Evolutionary conservation across 35 echinoderm and acorn worm genomes (phyloP), one percentile per base, ranked within the genome.

Genomic region (Nesometra sesokonis): DNA sequence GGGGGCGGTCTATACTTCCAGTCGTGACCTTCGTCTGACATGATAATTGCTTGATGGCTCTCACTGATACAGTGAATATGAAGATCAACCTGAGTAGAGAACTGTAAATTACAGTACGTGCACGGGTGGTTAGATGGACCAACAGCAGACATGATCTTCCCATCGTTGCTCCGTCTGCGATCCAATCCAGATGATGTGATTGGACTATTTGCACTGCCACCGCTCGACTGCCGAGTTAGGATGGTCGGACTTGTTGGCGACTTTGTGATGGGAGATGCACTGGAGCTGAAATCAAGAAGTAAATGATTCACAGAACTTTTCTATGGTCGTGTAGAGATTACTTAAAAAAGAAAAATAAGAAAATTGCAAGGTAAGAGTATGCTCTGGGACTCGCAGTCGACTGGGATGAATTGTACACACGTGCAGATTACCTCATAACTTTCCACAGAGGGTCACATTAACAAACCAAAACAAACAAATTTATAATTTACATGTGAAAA

Each of bases 1-100:
- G 96, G 96, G 0, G 96, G 96, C 13, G 96, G 96, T 32, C 96
- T 31, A 77, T 92, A 89, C 57, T 93, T 99, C 96, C 96, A 99
- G 76, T 99, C 96, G 27, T 91, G 47, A 17, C 96, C 96, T 19
- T 99, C 93, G n/a, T 99, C 96, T 33, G 96, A 99, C 77, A 90
- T 94, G 57, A 99, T 99, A 47, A 99, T 94, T 33, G 92, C 87
- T 79, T 93, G 90, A 76, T 99, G 96, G 46, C 88, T 81, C 37
- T 94, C 92, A 78, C 96, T 90, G 76, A 94, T 91, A 57, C 93
- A 92, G 82, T 99, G 96, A 39, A 99, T 82, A 77, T 99, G 96
- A 35, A 91, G 88, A 84, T 93, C 90, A 36, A 91, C 93, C 37
- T 93, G 83, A 32, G 89, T 99, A 35, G 96, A 91, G 90, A 93